A percentile compares a stretch with the other conserved stretches of the same genome.
Evolutionary conservation across 1,140 invertebrate genomes (phyloP).

Genomic region (Philaenus spumarius): DNA sequence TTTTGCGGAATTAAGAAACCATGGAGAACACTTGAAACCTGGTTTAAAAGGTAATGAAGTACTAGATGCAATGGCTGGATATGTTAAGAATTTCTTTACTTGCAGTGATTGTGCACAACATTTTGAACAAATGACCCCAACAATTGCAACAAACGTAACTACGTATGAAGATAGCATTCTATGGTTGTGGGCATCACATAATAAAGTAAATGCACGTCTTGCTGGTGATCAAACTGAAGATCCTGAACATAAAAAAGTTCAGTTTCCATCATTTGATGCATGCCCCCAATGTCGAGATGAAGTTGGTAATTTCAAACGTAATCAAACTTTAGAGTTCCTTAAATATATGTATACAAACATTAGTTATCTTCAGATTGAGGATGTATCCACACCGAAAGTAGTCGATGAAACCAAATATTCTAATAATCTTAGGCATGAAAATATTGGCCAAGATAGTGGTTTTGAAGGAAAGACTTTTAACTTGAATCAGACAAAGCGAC

Average conservation of each 20-base stretch:
- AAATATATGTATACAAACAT: slow-evolving; percentile 59
- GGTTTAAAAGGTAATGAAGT: slow-evolving; percentile 50
- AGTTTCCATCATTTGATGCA: slow-evolving; percentile 68
- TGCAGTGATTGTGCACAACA: slow-evolving; percentile 86
- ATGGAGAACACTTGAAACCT: slow-evolving; percentile 39
- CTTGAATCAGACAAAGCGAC: slow-evolving; percentile 35
- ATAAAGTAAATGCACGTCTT: slow-evolving; percentile 84
- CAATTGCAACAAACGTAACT: slow-evolving; percentile 59
- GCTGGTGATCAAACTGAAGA: slow-evolving; percentile 85
- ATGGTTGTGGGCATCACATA: slow-evolving; percentile 95
- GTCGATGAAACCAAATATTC: not conserved
- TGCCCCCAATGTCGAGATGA: slow-evolving; percentile 63
- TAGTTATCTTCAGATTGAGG: slow-evolving; percentile 14
- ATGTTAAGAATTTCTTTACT: slow-evolving; percentile 90
- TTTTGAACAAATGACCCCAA: slow-evolving; percentile 72
- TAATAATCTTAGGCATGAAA: slow-evolving; percentile 29
- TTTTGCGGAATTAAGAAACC: slow-evolving; percentile 43
- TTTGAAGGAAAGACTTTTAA: slow-evolving; percentile 23
- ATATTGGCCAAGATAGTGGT: slow-evolving; percentile 11
- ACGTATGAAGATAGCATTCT: slow-evolving; percentile 68
- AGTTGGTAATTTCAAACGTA: slow-evolving; percentile 56
- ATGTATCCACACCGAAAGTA: not conserved
- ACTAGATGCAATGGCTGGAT: slow-evolving; percentile 75
- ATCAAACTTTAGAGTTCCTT: slow-evolving; percentile 66
- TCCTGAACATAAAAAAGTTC: slow-evolving; percentile 79